A percentile compares a stretch with the other conserved stretches of the same genome.
These are phyloP conservation scores for Amblyornis subalaris DNA, from an alignment of 2,113 vertebrate genomes.

Conservation along the genomic window DNA sequence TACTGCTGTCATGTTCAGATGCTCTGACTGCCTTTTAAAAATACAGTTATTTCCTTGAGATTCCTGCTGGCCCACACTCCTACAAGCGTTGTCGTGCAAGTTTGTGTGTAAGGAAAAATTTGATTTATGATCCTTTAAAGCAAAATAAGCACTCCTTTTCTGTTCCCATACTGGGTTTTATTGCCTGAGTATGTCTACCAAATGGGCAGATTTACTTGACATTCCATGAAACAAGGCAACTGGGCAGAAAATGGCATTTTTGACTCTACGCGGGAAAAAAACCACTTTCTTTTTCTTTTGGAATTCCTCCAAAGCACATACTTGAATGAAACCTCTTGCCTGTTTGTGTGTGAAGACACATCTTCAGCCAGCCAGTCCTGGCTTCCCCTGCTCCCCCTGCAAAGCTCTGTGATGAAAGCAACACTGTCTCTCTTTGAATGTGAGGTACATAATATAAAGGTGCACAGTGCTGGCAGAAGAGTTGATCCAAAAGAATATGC, in stretches of 20 bases:
- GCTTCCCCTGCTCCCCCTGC: fast-evolving
- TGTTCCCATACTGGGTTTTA: neutral
- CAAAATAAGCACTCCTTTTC: neutral
- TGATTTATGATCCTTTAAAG: neutral
- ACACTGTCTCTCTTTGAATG: neutral
- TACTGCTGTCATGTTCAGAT: neutral
- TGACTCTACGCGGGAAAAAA: neutral
- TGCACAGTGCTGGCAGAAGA: neutral
- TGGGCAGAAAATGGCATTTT: neutral
- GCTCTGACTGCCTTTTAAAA: neutral
- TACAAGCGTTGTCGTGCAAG: neutral
- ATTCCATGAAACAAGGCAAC: neutral
- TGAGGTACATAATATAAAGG: neutral
- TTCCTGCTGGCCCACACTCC: neutral
- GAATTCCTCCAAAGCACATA: neutral
- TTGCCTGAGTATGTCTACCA: neutral
- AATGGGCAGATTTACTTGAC: neutral
- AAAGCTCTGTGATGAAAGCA: neutral
- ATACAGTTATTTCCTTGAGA: neutral
- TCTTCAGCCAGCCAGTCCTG: neutral
- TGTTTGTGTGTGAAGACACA: neutral
- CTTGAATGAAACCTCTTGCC: neutral
- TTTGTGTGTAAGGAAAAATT: neutral
- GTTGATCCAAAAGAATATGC: neutral
- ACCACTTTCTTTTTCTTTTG: neutral